Conservation (phyloP, 2,888 invertebrate genomes). For the Drosophila mercatorum region DNA sequence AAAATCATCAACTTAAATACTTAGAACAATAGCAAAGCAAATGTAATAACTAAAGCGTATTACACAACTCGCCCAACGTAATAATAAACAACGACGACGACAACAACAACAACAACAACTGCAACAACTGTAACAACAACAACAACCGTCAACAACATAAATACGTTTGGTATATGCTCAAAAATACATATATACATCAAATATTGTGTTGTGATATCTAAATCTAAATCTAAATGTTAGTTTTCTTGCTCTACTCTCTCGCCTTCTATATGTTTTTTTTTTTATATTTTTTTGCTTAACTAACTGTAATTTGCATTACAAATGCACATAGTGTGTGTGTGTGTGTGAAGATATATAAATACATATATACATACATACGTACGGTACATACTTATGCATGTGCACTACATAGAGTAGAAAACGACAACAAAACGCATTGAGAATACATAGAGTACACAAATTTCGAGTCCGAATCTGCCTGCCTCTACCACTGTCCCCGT, state of each 20-base stretch:
- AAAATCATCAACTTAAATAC: conserved; percentile 16
- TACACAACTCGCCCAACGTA: conserved; percentile 65
- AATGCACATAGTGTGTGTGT: conserved; percentile 11
- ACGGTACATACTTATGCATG: not conserved
- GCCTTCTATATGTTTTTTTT: not conserved
- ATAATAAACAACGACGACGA: conserved; percentile 49
- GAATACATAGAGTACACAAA: conserved; percentile 23
- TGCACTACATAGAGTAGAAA: conserved; percentile 16
- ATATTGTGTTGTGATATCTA: conserved; percentile 14
- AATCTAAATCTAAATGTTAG: conserved; percentile 14
- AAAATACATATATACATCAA: conserved; percentile 8
- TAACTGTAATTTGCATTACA: conserved; percentile 31
- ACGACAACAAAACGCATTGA: conserved; percentile 46
- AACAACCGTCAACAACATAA: conserved; percentile 48
- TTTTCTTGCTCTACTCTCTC: not conserved
- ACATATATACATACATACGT: not conserved
- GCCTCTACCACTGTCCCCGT: conserved; percentile 4
- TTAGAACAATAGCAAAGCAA: conserved; percentile 33
- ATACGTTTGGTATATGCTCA: conserved; percentile 49
- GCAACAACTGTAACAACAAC: conserved; percentile 40
- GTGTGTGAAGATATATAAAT: not conserved
- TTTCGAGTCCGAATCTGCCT: conserved; percentile 39
- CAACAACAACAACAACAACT: conserved; percentile 12
- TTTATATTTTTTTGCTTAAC: conserved; percentile 3
- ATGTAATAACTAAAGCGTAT: conserved; percentile 44